These are phyloP conservation scores for Drosophila cracens DNA, from an alignment of 2,888 invertebrate genomes.

Conservation along the genomic window DNA sequence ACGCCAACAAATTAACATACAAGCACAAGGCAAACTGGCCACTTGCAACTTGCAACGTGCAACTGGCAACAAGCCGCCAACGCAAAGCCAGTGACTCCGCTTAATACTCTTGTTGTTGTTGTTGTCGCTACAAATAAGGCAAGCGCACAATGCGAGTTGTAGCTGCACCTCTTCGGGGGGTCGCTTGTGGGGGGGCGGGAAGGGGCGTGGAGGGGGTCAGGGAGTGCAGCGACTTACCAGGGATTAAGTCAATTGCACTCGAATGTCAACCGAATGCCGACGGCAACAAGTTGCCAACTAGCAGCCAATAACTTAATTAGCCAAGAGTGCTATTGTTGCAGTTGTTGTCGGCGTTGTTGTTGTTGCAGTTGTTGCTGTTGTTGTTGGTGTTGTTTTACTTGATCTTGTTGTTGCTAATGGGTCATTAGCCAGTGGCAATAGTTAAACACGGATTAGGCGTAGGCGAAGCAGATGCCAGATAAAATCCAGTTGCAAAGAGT, in stretches of 20 bases:
- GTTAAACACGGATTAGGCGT: constrained; percentile 14
- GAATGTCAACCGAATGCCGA: constrained; percentile 71
- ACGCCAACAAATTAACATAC: constrained; percentile 81
- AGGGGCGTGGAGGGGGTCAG: constrained; percentile 10
- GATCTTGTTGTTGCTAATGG: constrained; percentile 37
- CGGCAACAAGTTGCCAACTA: constrained; percentile 71
- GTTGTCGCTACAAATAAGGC: constrained; percentile 83
- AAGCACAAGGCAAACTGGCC: constrained; percentile 51
- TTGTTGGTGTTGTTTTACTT: constrained; percentile 15
- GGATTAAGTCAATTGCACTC: constrained; percentile 81
- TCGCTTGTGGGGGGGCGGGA: background rate
- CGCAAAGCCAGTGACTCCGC: constrained; percentile 57
- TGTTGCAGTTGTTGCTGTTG: constrained; percentile 32
- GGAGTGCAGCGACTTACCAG: constrained; percentile 55
- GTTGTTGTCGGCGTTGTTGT: constrained; percentile 27
- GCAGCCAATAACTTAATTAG: constrained; percentile 78
- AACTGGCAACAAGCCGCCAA: constrained; percentile 60
- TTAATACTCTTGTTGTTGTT: constrained; percentile 35
- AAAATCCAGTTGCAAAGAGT: background rate
- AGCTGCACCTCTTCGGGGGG: constrained; percentile 38
- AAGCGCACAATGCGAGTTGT: constrained; percentile 61
- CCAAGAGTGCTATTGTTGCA: constrained; percentile 51
- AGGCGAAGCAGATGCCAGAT: background rate
- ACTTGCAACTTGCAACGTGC: constrained; percentile 23
- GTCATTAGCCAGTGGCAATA: constrained; percentile 38